phyloP scores from a whole-genome alignment of 2,888 invertebrate species.

The Heteropelma amictum region DNA sequence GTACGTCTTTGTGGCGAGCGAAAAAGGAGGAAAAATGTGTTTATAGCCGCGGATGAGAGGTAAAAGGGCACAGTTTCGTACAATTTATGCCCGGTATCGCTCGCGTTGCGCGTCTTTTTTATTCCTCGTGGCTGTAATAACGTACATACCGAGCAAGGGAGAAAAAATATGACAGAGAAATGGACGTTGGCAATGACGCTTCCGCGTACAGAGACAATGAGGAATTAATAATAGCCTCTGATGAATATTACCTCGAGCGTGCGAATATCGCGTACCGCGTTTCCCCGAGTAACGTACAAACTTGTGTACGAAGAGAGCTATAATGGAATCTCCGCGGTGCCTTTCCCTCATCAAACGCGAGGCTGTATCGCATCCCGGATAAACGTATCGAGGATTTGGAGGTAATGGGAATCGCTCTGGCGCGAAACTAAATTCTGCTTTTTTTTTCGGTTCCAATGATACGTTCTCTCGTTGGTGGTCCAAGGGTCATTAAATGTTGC shows the following conservation, averaged over 20 bases:
- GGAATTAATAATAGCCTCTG: slow-evolving; percentile 73
- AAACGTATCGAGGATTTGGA: too few relatives aligned
- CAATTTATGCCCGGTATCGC: not conserved
- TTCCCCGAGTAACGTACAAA: slow-evolving; percentile 62
- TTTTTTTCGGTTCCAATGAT: too few relatives aligned
- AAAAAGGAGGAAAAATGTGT: slow-evolving; percentile 8
- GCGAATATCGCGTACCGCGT: slow-evolving; percentile 74
- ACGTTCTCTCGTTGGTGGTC: too few relatives aligned
- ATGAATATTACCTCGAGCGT: slow-evolving; percentile 76
- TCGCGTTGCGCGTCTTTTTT: not conserved
- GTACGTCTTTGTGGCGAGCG: slow-evolving; percentile 22
- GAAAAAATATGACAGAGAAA: slow-evolving; percentile 39
- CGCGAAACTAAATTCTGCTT: too few relatives aligned
- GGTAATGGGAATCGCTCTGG: too few relatives aligned
- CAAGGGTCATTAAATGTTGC: too few relatives aligned
- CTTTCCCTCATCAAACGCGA: too few relatives aligned
- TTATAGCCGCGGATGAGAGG: not conserved
- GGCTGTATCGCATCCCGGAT: too few relatives aligned
- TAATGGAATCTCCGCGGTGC: too few relatives aligned
- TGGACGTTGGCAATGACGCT: slow-evolving; percentile 49
- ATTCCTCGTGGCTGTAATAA: not conserved
- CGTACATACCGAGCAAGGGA: slow-evolving; percentile 46
- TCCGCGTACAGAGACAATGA: slow-evolving; percentile 70
- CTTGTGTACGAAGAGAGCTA: too few relatives aligned
- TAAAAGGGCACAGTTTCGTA: not conserved